phyloP scores from a whole-genome alignment of 2,113 vertebrate species.

The Pseudopodoces humilis region DNA sequence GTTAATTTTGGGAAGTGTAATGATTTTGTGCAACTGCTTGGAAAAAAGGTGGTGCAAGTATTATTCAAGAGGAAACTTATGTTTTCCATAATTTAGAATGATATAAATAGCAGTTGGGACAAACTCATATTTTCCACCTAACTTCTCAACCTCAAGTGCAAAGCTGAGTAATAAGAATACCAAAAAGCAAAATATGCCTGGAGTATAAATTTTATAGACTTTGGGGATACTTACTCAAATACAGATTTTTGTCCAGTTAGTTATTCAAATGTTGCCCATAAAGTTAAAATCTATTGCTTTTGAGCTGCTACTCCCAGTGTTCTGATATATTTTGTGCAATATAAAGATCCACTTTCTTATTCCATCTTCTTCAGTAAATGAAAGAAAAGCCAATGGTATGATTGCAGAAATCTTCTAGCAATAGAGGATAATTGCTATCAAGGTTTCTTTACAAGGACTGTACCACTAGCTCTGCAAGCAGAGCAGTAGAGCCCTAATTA shows the following conservation, averaged over 20 bases:
- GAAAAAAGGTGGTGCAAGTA: conserved; percentile 4
- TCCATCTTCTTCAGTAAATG: neutral
- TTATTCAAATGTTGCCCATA: neutral
- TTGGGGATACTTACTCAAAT: neutral
- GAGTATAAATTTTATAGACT: neutral
- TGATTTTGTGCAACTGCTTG: conserved; percentile 28
- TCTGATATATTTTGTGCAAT: neutral
- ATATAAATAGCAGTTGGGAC: neutral
- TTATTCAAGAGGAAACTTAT: neutral
- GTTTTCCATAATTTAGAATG: neutral
- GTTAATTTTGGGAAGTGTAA: neutral
- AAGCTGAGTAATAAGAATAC: neutral
- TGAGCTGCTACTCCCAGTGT: neutral
- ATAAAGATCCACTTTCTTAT: neutral
- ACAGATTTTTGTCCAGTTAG: neutral
- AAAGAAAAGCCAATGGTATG: neutral
- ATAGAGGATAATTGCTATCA: neutral
- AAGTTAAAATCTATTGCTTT: neutral
- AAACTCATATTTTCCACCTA: neutral
- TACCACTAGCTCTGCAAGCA: neutral
- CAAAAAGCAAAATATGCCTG: neutral
- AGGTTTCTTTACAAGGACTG: neutral
- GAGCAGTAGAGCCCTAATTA: neutral
- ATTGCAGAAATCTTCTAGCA: neutral
- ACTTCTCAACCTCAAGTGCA: neutral